phyloP scores from a whole-genome alignment of 1,140 invertebrate genomes.

The Drosophila nigrodunni region DNA sequence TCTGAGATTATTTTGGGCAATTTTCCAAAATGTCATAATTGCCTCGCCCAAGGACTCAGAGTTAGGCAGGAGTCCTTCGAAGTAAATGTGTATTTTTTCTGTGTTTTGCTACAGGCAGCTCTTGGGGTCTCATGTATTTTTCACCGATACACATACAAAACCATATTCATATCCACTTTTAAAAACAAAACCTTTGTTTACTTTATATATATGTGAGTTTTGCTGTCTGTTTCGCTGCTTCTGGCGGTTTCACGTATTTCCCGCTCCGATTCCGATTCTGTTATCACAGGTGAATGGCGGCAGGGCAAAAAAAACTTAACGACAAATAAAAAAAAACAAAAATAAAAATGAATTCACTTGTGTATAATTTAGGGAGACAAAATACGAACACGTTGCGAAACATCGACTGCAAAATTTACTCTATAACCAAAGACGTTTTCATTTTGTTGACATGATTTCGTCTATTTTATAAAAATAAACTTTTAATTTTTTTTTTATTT shows the following conservation, averaged over 20 bases:
- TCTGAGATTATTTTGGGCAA: conserved; percentile 12
- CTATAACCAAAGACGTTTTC: neutral
- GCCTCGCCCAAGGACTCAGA: conserved; percentile 14
- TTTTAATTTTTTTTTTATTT: too few species aligned
- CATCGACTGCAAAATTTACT: conserved; percentile 19
- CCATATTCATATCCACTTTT: neutral
- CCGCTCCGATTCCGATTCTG: conserved; percentile 4
- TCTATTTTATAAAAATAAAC: too few species aligned
- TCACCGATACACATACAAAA: neutral
- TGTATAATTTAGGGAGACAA: conserved; percentile 35
- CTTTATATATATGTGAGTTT: conserved; percentile 7
- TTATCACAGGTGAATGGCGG: conserved; percentile 43
- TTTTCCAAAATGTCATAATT: conserved; percentile 47
- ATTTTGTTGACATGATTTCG: too few species aligned
- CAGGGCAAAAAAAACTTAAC: conserved; percentile 24
- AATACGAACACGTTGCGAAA: conserved; percentile 4
- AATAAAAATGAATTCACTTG: conserved; percentile 41
- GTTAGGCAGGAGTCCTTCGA: conserved; percentile 14
- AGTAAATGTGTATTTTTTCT: conserved; percentile 57
- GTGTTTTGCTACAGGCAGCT: neutral
- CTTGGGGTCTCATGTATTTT: neutral
- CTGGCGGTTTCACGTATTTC: neutral
- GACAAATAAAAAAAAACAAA: conserved; percentile 19
- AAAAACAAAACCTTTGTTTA: conserved; percentile 50
- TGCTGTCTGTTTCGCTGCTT: conserved; percentile 8